Base-by-base conservation (phyloP, 2,888 invertebrate genomes). In the Cantharis flavilabris region DNA sequence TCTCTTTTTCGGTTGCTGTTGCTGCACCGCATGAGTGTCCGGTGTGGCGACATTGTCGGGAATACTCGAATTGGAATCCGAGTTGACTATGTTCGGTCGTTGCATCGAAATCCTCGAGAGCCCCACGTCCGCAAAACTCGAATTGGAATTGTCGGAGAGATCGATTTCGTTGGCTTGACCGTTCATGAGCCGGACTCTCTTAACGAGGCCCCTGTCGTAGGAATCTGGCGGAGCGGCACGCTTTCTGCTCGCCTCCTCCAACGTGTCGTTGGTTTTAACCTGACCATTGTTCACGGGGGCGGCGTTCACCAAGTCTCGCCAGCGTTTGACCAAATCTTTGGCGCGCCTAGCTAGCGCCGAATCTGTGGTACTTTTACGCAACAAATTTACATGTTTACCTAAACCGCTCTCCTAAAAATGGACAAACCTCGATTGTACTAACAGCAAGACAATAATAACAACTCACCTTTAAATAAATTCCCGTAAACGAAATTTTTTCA, bases 371-470 rank as follows among this genome's bases (percentile, higher is more conserved):
- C 96, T 96, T 78, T 96, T 92, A 75, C 98, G 92, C 72, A 98
- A 90, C 88, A 97, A 97, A 88, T 98, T 98, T 88, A 98, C 95
- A 88, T 96, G 94, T 89, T 95, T 96, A 63, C 97, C 98, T 88
- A 98, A 90, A 92, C 98, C 91, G 92, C 98, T 98, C 93, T 95
- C 93, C 97, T 97, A 90, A 18, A 63, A 64, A 33, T 49, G 63
- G 16, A 70, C 28, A 70, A 73, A 23, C 20, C 5, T 30, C 14
- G 9, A 64, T 20, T 23, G 26, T 65, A 23, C 30, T 74, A 75
- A 18, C 70, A 3, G 23, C 62, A 18, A 28, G 13, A 30, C 13
- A 18, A 30, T 62, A 69, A 62, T 18, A 62, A 71, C 81, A 49
- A 49, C 87, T 91, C 91, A 94, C 97, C 95, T 95, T 96, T 90